Base-by-base conservation (phyloP, 2,888 invertebrate species). In the Drosophila conformis region DNA sequence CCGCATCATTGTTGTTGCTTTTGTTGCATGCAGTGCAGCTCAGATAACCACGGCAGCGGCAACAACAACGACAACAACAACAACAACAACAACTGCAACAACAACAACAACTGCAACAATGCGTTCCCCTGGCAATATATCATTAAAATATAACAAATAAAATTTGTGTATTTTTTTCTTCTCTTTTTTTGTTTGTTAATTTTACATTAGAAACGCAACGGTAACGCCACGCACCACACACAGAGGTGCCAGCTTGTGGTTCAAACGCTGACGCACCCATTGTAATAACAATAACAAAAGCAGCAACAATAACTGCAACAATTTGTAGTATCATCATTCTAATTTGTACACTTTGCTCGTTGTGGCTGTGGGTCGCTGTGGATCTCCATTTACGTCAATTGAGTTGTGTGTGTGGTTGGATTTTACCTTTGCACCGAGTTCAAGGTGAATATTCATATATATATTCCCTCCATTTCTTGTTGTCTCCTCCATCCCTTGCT, bases 81-180 rank as follows among this genome's bases (percentile, higher is more conserved):
- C 21, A 62, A 31, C 52, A 59, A n/a, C 54, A 42, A 21, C 40
- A 10, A 42, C 2, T 21, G 13, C 40, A 5, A 42, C 5, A 21
- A 21, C 5, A 42, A 42, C 53, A 65, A 35, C 52, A 62, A n/a
- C 54, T 62, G 65, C 15, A 46, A 46, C 78, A 77, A 13, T 66
- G 57, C 57, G 77, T 77, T 74, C 42, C 78, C 70, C 60, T 58
- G 70, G 63, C 35, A 74, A 77, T 78, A 77, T 74, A 77, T 74
- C 74, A 74, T 74, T 74, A 74, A 78, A 78, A 66, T 73, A 62
- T 73, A 77, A 76, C 77, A 76, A 63, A 57, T 49, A 62, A 62
- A 73, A 46, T 36, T 10, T 4, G 15, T 35, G 46, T 46, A 25
- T 46, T 42, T 46, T 46, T 25, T 15, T 46, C 8, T 46, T 8